Evolutionary conservation across 2,888 invertebrate species (phyloP).

Genomic region (Lithosia quadra): DNA sequence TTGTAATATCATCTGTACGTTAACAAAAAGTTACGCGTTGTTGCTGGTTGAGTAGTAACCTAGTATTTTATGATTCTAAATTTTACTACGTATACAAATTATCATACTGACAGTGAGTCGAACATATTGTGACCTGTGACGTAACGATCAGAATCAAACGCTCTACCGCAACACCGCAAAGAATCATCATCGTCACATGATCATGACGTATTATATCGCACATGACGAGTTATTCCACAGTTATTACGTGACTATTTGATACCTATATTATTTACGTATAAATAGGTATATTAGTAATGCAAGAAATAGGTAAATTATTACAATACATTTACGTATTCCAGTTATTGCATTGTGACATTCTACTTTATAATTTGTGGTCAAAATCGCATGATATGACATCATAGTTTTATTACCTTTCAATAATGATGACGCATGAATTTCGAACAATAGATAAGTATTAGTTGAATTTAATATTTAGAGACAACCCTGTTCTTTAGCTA

Average conservation of each 20-base stretch:
- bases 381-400: not conserved
- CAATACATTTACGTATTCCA: not conserved
- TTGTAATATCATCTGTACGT: no score
- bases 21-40: no score
- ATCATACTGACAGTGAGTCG: no score
- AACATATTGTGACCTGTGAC: no score
- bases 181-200: not conserved
- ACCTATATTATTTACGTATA: not conserved
- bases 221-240: no score
- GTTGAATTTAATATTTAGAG: conserved; percentile 11
- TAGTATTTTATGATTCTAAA: no score
- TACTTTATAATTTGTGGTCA: not conserved
- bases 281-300: no score
- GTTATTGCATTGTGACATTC: not conserved
- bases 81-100: no score
- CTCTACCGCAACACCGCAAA: not conserved
- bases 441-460: not conserved
- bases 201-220: not conserved
- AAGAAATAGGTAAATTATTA: no score
- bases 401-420: not conserved
- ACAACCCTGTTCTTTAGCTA: conserved; percentile 52
- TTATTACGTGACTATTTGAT: not conserved
- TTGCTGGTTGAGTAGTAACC: no score
- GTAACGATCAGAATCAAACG: no score
- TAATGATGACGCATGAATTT: no score